A percentile compares a stretch with the other conserved stretches of the same genome.
phyloP scores from a whole-genome alignment of 2,113 vertebrate species.

The Poecile atricapillus region DNA sequence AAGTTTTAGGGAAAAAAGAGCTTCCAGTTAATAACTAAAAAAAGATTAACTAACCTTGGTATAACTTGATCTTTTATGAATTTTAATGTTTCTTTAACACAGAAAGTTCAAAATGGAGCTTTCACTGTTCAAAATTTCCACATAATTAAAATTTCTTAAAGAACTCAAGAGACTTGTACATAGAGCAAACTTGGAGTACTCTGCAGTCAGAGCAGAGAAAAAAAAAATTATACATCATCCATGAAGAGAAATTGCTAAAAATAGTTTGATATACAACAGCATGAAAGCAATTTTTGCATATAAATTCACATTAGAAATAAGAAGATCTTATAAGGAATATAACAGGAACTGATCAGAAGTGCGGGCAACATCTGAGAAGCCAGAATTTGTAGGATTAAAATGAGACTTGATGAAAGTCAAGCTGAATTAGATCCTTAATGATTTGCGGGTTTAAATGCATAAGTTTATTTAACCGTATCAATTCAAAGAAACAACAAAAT shows the following conservation, averaged over 20 bases:
- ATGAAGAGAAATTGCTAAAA: neutral
- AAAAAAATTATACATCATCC: neutral
- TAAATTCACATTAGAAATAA: neutral
- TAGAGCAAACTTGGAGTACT: neutral
- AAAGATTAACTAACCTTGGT: neutral
- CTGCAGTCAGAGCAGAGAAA: neutral
- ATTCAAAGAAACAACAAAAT: neutral
- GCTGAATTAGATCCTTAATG: neutral
- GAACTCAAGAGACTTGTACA: neutral
- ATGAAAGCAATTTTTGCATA: neutral
- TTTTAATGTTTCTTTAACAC: neutral
- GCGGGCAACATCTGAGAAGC: accelerated
- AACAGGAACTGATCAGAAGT: neutral
- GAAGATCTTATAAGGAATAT: neutral
- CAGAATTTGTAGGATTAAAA: neutral
- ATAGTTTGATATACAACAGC: neutral
- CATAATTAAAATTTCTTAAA: neutral
- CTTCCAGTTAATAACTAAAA: neutral
- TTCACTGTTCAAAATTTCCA: neutral
- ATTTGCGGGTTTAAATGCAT: neutral
- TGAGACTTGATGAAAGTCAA: neutral
- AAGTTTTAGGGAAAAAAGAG: neutral
- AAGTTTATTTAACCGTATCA: neutral
- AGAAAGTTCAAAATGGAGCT: neutral
- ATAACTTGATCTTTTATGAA: neutral